Base-by-base conservation (phyloP, 2,888 invertebrate genomes). In the Pachymerium ferrugineum region DNA sequence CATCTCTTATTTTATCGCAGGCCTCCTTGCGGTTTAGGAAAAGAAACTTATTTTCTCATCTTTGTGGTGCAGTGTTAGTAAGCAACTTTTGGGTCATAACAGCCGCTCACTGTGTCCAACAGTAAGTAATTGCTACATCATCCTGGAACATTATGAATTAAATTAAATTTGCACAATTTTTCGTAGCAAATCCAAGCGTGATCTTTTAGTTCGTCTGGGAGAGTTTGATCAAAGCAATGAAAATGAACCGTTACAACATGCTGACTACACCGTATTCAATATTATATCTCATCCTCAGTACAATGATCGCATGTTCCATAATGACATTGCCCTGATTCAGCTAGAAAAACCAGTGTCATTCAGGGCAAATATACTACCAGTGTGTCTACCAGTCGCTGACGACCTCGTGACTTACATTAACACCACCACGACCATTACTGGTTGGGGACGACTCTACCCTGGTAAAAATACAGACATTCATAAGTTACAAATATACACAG, bases 61-160 rank as follows among this genome's bases (percentile, higher is more conserved):
- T 74, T 28, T 77, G 77, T 72, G 77, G 77, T n/a, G 77, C 42
- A 2, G 69, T 70, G 6, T 54, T 77, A 12, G 12, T 77, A n/a
- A 70, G 70, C 42, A 29, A 71, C 8, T 22, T 29, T n/a, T 74
- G 74, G 69, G 42, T 76, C n/a, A 62, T 76, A 14, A 77, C 77
- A 33, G 77, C 77, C 3, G 77, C 75, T 16, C 77, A 77, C 68
- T 77, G 77, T 38, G 76, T 76, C 30, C 70, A 74, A 19, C 70
- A 71, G 77, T 77, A 72, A 76, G 74, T 74, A 31, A 14, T 31
- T 33, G 22, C 31, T 31, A 33, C 62, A n/a, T 14, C 16, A 62
- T 62, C 8, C 62, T 62, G 16, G 8, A 70, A 12, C 30, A n/a
- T 22, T 31, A 22, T 6, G 14, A 31, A 19, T 10, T n/a, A 22